Percentiles rank a stretch among this genome's conserved stretches.
Conservation (phyloP, 2,888 invertebrate genomes). For the Macrosiphum euphorbiae region DNA sequence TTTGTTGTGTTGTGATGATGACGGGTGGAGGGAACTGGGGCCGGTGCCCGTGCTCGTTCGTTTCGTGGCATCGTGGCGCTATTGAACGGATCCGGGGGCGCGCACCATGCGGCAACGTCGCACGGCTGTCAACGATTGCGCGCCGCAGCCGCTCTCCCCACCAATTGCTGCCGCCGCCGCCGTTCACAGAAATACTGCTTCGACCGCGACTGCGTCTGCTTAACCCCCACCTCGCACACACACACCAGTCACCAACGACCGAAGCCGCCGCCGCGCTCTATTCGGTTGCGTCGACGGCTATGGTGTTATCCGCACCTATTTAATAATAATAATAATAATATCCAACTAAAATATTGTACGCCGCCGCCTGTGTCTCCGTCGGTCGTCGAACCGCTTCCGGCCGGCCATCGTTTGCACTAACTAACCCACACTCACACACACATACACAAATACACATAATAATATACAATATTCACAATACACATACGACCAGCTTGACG, state of each 20-base stretch:
- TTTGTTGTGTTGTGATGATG: slow-evolving; percentile 44
- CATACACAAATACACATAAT: neutral
- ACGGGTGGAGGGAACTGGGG: slow-evolving; percentile 21
- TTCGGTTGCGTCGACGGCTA: slow-evolving; percentile 18
- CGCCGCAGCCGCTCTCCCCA: slow-evolving; percentile 7
- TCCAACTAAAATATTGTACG: slow-evolving; percentile 53
- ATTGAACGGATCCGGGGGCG: slow-evolving; percentile 68
- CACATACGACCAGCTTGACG: neutral
- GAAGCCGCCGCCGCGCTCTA: neutral
- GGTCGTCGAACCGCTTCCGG: slow-evolving; percentile 65
- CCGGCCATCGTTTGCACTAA: slow-evolving; percentile 25
- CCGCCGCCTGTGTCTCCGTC: slow-evolving; percentile 68
- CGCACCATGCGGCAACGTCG: slow-evolving; percentile 68
- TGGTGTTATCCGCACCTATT: slow-evolving; percentile 52
- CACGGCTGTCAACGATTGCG: slow-evolving; percentile 58
- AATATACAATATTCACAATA: neutral
- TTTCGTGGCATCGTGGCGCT: slow-evolving; percentile 68
- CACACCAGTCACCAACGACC: neutral
- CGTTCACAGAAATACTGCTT: slow-evolving; percentile 33
- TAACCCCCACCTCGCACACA: neutral
- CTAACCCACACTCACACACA: neutral
- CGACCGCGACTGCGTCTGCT: neutral
- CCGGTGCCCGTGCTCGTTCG: slow-evolving; percentile 58
- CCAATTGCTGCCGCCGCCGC: neutral
- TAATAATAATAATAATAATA: slow-evolving; percentile 13